Evolutionary conservation across 2,113 vertebrate genomes (phyloP).

Genomic region (Pagrus major): DNA sequence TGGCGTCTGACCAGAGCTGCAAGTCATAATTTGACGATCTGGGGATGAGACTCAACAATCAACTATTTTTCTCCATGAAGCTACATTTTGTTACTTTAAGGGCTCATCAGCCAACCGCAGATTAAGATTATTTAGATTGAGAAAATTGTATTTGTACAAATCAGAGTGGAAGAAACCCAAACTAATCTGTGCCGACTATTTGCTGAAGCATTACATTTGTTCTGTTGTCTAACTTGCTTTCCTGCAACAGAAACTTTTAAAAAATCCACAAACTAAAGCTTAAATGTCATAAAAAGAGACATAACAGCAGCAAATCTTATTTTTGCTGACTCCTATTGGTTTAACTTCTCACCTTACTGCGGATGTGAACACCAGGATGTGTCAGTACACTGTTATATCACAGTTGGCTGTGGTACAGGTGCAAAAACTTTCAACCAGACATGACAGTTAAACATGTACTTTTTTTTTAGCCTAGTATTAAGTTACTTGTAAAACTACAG

Average conservation of each 20-base stretch:
- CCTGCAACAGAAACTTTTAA: background rate
- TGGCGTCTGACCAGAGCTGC: too few species aligned
- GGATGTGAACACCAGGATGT: background rate
- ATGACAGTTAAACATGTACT: background rate
- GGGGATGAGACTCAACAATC: too few species aligned
- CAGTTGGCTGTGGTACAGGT: background rate
- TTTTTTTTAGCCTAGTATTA: background rate
- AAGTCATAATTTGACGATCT: too few species aligned
- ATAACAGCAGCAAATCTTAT: too few species aligned
- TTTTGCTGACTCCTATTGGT: background rate
- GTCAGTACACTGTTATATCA: conserved; percentile 6
- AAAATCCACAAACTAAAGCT: background rate
- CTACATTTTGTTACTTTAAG: too few species aligned
- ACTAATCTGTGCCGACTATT: background rate
- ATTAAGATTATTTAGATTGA: background rate
- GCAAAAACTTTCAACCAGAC: too few species aligned
- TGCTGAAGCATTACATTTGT: background rate
- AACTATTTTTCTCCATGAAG: too few species aligned
- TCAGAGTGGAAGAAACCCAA: background rate
- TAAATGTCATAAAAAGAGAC: background rate
- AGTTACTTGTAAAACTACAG: background rate
- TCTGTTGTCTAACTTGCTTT: background rate
- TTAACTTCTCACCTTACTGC: background rate
- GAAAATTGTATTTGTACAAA: background rate
- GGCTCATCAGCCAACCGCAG: background rate